Base-by-base conservation (phyloP, 2,888 invertebrate genomes). In the Philaethria dido region DNA sequence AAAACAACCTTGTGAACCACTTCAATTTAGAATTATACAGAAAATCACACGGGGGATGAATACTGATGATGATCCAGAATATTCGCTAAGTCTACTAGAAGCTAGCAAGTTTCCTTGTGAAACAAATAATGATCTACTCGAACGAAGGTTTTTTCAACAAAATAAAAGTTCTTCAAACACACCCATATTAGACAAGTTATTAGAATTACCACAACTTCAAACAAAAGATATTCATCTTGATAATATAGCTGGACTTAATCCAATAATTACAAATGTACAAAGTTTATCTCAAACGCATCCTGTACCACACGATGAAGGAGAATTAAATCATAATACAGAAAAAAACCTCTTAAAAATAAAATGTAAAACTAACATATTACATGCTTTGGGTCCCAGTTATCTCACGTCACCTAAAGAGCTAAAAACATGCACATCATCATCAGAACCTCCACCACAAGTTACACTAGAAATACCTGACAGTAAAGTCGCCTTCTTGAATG, bases 21-120 rank as follows among this genome's bases (percentile, higher is more conserved):
- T 4, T 25, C 36, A 14, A 20, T 20, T 5, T 45, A 55, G 13
- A 48, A 54, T 16, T 8, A 47, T 14, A 22, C n/a, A 22, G 9
- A 42, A 22, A 22, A 11, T 16, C n/a, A 29, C 52, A 29, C 52
- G 16, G 2, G 71, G 60, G 33, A 39, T 36, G 13, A 71, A 50
- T 42, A 71, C 25, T 42, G 69, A 69, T 52, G 64, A 59, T 16
- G 65, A 71, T 62, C 50, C 54, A 50, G 45, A 62, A 5, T 68
- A 68, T 54, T 61, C 62, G 44, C 60, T 42, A 13, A 20, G 18
- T 42, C 64, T 60, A 59, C 63, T 57, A 18, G 57, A 61, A 42
- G 20, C 48, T 6, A 64, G 48, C 39, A 59, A 50, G 8, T 33
- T 39, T 5, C 16, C 52, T 52, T 55, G 9, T 47, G 33, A 39